Evolutionary conservation across 1,140 invertebrate species (phyloP), one percentile per base, ranked within the genome.

Genomic region (Matsumurasca onukii): DNA sequence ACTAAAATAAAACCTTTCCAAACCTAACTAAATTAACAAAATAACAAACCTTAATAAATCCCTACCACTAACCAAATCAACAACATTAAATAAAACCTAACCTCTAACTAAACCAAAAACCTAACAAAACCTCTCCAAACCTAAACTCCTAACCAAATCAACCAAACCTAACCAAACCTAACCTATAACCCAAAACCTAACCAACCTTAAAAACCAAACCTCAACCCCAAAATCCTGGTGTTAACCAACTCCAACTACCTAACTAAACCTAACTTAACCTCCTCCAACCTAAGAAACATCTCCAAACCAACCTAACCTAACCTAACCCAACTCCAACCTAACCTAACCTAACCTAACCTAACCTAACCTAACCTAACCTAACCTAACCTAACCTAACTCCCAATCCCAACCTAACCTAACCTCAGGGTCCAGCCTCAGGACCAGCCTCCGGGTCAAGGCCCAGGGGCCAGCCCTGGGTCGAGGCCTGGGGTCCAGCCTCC

Each of bases 201-300:
- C 75, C 73, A 70, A 72, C 73, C 75, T 73, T 72, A 76, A 77
- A 74, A 77, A 76, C 75, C 71, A 71, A 77, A 77, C 75, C 74
- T 71, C 5, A 77, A 76, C 76, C 74, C 70, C n/a, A n/a, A n/a
- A n/a, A 70, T 74, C 34, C 49, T 22, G 5, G 22, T 5, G 72
- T 73, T 72, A 76, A 77, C 75, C 74, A 71, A 74, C 76, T 74
- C 73, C 71, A 75, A 76, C n/a, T n/a, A n/a, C 76, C 73, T 75
- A 76, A 76, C 76, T 73, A 71, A 73, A 77, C 75, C 74, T 73
- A 76, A 75, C 75, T 70, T 73, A 73, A 73, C 72, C 75, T 67
- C 30, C 52, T 20, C 34, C 34, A 39, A 39, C 34, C 34, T 17
- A 39, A 66, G 67, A n/a, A 63, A 63, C 61, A 5, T 22, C 5